Base-by-base conservation (phyloP, 2,888 invertebrate genomes). In the Chironomus tentans region DNA sequence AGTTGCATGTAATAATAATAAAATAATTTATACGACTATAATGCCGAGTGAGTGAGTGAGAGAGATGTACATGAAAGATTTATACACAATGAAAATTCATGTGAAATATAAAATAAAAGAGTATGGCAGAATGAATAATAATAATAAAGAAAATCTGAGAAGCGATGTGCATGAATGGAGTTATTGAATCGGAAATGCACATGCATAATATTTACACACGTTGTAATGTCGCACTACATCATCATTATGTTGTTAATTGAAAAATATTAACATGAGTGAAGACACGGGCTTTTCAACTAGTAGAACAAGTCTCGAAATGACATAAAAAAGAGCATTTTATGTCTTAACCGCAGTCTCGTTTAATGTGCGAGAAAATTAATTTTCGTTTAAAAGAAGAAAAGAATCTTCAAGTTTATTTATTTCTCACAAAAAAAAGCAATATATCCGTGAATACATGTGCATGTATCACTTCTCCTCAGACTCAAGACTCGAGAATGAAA, bases 341-440 rank as follows among this genome's bases (percentile, higher is more conserved):
- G 68, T 65, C 65, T 65, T 24, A 65, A 65, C 65, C 65, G 65
- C 65, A 10, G 65, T 65, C 38, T 38, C 65, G 21, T 68, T 68
- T 28, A 46, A 28, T 15, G 68, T 68, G 68, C 46, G 68, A 68
- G 68, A 68, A 68, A 68, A 68, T 68, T 68, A 68, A 68, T 68
- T 68, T 68, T 68, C 68, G 38, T 68, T 68, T 68, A 28, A 68
- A 38, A 68, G 12, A 68, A 68, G 13, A 18, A 18, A 68, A 68
- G 18, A 24, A 21, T 65, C 22, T 24, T 65, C 24, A 24, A 18
- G 65, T 65, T 65, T 65, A 65, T 65, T 65, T 65, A 56, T 56
- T n/a, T 24, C n/a, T 65, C 65, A 21, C 7, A 38, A 38, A 4
- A 38, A 38, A 38, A 7, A 24, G 24, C 46, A 68, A 38, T 68